Percentiles rank a stretch among this genome's conserved stretches.
Conservation (phyloP, 2,888 invertebrate species). For the Zeuzera pyrina region DNA sequence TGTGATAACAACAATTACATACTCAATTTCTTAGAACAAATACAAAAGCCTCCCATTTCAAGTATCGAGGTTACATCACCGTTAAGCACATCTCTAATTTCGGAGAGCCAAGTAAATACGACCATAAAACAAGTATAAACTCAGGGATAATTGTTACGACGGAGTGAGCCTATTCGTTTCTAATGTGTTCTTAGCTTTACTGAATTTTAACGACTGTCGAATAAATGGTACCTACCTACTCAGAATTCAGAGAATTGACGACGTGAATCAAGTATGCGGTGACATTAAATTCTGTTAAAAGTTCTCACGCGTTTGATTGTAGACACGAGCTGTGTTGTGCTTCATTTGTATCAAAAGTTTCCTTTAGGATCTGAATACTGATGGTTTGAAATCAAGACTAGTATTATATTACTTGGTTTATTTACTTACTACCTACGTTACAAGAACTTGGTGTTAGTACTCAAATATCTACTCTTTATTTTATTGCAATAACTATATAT, state of each 20-base stretch:
- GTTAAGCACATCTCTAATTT: conserved; percentile 24
- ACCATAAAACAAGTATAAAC: conserved; percentile 35
- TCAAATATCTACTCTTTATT: too few relatives aligned
- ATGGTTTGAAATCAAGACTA: too few relatives aligned
- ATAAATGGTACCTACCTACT: neutral
- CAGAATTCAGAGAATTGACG: conserved; percentile 3
- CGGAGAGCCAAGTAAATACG: conserved; percentile 15
- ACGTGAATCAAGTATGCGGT: too few relatives aligned
- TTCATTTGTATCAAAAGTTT: too few relatives aligned
- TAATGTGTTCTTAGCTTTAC: conserved; percentile 40
- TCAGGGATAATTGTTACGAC: conserved; percentile 35
- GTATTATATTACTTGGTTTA: too few relatives aligned
- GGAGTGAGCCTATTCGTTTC: conserved; percentile 29
- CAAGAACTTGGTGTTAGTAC: too few relatives aligned
- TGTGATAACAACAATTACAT: conserved; percentile 32
- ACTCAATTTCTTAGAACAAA: conserved; percentile 35
- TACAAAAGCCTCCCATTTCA: conserved; percentile 9
- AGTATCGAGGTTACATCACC: conserved; percentile 8
- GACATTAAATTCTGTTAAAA: too few relatives aligned
- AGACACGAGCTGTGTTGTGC: too few relatives aligned
- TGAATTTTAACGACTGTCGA: conserved; percentile 33
- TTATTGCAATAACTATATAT: too few relatives aligned
- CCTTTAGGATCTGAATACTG: too few relatives aligned
- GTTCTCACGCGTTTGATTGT: too few relatives aligned
- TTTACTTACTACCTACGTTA: too few relatives aligned